Percentiles rank a stretch among this genome's conserved stretches.
These are phyloP conservation scores for Cephus nigrinus DNA, from an alignment of 2,888 invertebrate species.

Conservation along the genomic window DNA sequence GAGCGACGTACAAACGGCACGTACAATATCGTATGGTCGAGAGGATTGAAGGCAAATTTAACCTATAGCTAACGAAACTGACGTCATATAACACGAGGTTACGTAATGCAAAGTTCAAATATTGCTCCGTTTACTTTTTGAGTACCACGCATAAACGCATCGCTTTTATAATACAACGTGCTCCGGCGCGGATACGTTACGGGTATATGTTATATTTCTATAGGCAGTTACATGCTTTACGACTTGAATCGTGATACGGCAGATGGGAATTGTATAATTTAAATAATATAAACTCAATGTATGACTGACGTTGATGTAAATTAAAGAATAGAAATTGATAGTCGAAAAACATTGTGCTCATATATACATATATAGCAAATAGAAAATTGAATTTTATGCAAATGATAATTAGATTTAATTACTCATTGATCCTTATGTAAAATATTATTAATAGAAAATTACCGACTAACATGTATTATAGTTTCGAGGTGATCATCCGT, in stretches of 20 bases:
- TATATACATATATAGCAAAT: too few species aligned
- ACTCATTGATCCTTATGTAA: neutral
- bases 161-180: neutral
- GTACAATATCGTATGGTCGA: constrained; percentile 16
- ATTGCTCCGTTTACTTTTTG: neutral
- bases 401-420: neutral
- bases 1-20: constrained; percentile 26
- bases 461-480: neutral
- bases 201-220: too few species aligned
- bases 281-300: too few species aligned
- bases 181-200: neutral
- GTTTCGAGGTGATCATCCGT: too few species aligned
- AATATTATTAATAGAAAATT: neutral
- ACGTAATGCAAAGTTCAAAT: neutral
- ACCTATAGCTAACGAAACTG: neutral
- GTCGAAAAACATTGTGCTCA: too few species aligned
- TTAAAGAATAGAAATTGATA: neutral
- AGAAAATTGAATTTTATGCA: neutral
- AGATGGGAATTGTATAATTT: too few species aligned
- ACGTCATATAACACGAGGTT: neutral
- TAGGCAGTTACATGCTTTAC: too few species aligned
- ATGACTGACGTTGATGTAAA: neutral
- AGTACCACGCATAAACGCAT: neutral
- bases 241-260: neutral
- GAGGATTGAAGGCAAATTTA: neutral